Evolutionary conservation across 2,797 vertebrate species (phyloP).

Genomic region (Potorous gilbertii): DNA sequence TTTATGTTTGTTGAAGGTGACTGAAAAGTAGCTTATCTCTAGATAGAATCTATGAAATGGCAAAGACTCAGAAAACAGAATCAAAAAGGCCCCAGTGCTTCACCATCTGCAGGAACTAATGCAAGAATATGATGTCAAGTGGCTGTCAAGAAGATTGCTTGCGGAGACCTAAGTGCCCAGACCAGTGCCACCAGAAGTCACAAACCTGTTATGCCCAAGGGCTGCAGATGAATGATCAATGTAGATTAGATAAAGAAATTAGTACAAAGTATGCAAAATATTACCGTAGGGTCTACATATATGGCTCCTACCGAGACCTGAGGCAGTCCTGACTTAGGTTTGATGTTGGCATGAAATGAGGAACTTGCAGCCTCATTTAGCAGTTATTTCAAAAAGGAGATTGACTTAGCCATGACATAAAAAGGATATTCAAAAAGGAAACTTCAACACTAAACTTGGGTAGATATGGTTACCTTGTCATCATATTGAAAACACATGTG

Average conservation of each 20-base stretch:
- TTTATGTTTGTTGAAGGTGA: not conserved
- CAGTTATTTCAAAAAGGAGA: not conserved
- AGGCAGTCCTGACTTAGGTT: not conserved
- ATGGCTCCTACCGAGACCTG: not conserved
- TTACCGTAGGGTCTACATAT: not conserved
- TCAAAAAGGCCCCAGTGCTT: not conserved
- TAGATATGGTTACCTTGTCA: not conserved
- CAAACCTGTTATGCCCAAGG: not conserved
- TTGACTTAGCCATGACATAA: not conserved
- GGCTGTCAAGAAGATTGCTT: not conserved
- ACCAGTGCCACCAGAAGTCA: not conserved
- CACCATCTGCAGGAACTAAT: not conserved
- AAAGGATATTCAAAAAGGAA: not conserved
- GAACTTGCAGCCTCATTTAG: not conserved
- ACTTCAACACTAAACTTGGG: not conserved
- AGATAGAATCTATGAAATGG: not conserved
- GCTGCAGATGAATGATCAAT: not conserved
- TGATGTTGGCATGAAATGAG: not conserved
- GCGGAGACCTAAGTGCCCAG: not conserved
- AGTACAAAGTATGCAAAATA: not conserved
- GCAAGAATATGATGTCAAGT: not conserved
- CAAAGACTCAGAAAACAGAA: not conserved
- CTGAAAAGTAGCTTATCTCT: not conserved
- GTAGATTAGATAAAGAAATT: not conserved
- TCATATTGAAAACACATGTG: not conserved